Percentiles rank a stretch among this genome's conserved stretches.
Evolutionary conservation across 2,888 invertebrate genomes (phyloP).

Genomic region (Oscheius myriophilus): DNA sequence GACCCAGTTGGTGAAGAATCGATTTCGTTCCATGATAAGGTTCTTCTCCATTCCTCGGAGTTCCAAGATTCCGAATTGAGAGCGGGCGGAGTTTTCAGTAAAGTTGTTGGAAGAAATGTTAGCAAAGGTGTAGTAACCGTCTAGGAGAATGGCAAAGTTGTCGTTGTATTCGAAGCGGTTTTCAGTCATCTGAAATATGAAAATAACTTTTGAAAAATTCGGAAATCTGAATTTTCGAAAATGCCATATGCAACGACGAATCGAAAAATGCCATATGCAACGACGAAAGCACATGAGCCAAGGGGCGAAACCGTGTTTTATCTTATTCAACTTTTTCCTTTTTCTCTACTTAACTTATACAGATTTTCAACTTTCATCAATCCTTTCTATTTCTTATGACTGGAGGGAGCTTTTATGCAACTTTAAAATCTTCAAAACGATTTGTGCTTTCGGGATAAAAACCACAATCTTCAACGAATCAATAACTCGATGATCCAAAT

Average conservation of each 20-base stretch:
- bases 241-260: not conserved
- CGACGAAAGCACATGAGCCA: not conserved
- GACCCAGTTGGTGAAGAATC: slow-evolving; percentile 67
- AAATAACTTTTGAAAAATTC: not conserved
- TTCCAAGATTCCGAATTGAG: slow-evolving; percentile 77
- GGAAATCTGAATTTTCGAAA: not conserved
- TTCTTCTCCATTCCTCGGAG: slow-evolving; percentile 92
- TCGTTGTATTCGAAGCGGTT: slow-evolving; percentile 82
- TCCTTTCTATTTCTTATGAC: too few relatives aligned
- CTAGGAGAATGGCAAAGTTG: slow-evolving; percentile 85
- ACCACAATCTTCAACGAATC: too few relatives aligned
- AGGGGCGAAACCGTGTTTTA: not conserved
- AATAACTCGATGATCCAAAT: too few relatives aligned
- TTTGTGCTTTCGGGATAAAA: too few relatives aligned
- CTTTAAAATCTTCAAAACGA: too few relatives aligned
- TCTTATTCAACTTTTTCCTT: too few relatives aligned
- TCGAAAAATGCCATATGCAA: too few relatives aligned
- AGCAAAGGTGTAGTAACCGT: slow-evolving; percentile 90
- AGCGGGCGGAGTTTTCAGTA: slow-evolving; percentile 83
- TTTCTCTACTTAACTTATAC: too few relatives aligned
- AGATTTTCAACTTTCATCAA: too few relatives aligned
- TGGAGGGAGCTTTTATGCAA: too few relatives aligned
- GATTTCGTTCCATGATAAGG: slow-evolving; percentile 79
- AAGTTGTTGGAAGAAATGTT: slow-evolving; percentile 88
- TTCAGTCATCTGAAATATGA: slow-evolving; percentile 62